A percentile compares a stretch with the other conserved stretches of the same genome.
phyloP scores from a whole-genome alignment of 2,797 vertebrate genomes.

The Lophotriccus pileatus region DNA sequence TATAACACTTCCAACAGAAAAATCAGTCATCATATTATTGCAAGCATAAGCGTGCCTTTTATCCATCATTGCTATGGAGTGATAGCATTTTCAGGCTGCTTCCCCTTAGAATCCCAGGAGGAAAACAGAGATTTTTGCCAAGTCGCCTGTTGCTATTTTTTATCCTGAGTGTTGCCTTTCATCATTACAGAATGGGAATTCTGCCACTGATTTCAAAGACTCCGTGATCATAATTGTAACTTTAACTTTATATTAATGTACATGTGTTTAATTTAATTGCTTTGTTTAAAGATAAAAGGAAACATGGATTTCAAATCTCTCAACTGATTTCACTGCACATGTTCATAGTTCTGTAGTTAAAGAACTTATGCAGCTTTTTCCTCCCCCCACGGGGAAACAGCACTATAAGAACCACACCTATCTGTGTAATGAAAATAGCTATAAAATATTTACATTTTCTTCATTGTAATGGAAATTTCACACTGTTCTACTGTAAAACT shows the following conservation, averaged over 20 bases:
- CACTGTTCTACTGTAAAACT: neutral
- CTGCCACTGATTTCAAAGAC: conserved; percentile 60
- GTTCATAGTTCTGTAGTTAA: conserved; percentile 21
- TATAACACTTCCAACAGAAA: neutral
- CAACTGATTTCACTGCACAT: conserved; percentile 40
- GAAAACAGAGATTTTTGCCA: conserved; percentile 48
- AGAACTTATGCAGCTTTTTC: conserved; percentile 17
- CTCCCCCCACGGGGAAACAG: conserved; percentile 33
- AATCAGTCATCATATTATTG: neutral
- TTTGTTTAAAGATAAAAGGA: conserved; percentile 60
- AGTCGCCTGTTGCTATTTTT: conserved; percentile 54
- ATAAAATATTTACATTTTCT: conserved; percentile 58
- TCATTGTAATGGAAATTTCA: conserved; percentile 57
- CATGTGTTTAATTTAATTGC: conserved; percentile 61
- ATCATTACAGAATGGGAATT: conserved; percentile 49
- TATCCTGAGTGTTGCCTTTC: conserved; percentile 41
- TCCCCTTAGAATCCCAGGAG: conserved; percentile 25
- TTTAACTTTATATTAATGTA: conserved; percentile 51
- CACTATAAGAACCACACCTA: conserved; percentile 37
- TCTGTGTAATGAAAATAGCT: conserved; percentile 37
- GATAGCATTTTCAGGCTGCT: conserved; percentile 6
- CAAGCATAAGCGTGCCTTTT: neutral
- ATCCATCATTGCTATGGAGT: neutral
- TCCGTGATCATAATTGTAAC: conserved; percentile 39
- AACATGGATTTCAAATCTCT: conserved; percentile 49